These are phyloP conservation scores for Napeogenes sylphis DNA, from an alignment of 2,888 invertebrate genomes.

Conservation along the genomic window DNA sequence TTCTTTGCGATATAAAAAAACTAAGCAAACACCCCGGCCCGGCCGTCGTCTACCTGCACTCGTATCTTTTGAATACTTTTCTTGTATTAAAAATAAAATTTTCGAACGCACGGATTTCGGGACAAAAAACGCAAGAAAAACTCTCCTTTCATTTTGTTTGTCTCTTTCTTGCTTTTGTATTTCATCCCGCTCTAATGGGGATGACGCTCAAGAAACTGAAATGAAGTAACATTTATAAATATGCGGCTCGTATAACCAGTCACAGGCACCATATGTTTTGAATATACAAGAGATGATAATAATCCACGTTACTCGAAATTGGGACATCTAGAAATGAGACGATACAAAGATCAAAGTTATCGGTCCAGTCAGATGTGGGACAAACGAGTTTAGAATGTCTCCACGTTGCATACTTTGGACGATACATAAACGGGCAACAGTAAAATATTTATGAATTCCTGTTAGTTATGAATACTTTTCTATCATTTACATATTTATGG, in stretches of 20 bases:
- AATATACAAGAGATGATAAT: constrained; percentile 22
- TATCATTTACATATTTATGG: constrained; percentile 70
- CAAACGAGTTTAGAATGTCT: constrained; percentile 22
- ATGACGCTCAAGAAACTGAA: constrained; percentile 46
- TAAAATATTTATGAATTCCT: constrained; percentile 64
- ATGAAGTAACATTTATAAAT: constrained; percentile 55
- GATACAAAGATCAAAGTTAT: not conserved
- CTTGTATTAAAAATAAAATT: constrained; percentile 76
- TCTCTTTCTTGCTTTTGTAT: constrained; percentile 42
- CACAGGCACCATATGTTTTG: constrained; percentile 31
- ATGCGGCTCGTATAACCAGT: constrained; percentile 44
- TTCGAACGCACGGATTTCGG: constrained; percentile 69
- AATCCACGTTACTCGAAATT: constrained; percentile 10
- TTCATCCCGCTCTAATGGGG: constrained; percentile 52
- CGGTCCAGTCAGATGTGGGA: constrained; percentile 11
- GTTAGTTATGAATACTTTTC: constrained; percentile 70
- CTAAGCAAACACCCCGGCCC: constrained; percentile 71
- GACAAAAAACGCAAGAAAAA: constrained; percentile 74
- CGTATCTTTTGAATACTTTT: constrained; percentile 74
- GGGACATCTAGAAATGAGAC: not conserved
- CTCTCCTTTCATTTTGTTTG: constrained; percentile 50
- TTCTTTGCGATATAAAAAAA: constrained; percentile 67
- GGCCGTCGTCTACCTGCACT: constrained; percentile 72
- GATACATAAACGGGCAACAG: constrained; percentile 36
- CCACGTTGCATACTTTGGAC: constrained; percentile 26